phyloP scores from a whole-genome alignment of 2,888 invertebrate genomes.

The Daptonema setosum region DNA sequence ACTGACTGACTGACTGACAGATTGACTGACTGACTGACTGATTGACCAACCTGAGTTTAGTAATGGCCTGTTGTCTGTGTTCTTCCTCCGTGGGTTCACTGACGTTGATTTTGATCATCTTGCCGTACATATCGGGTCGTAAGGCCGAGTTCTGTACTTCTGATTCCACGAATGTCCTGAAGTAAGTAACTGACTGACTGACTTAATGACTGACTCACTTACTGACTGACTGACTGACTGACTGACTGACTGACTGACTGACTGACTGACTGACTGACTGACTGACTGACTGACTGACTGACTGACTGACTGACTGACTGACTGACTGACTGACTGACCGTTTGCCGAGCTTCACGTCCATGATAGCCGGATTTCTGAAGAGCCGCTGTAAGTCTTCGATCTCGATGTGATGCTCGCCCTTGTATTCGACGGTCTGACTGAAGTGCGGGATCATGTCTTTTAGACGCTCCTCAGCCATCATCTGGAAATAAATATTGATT shows the following conservation, averaged over 20 bases:
- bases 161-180: slow-evolving; percentile 64
- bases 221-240: too few relatives aligned
- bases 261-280: too few relatives aligned
- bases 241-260: too few relatives aligned
- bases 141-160: slow-evolving; percentile 71
- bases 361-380: slow-evolving; percentile 72
- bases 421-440: slow-evolving; percentile 28
- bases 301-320: too few relatives aligned
- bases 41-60: too few relatives aligned
- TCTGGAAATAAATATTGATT: neutral
- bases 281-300: too few relatives aligned
- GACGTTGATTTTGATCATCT: slow-evolving; percentile 78
- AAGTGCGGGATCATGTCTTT: slow-evolving; percentile 30
- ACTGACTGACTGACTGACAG: too few relatives aligned
- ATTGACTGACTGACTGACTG: too few relatives aligned
- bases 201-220: too few relatives aligned
- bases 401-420: slow-evolving; percentile 46
- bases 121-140: slow-evolving; percentile 67
- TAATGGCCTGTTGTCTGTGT: slow-evolving; percentile 35
- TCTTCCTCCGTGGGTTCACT: slow-evolving; percentile 63
- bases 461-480: too few relatives aligned
- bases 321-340: neutral
- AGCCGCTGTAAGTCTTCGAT: slow-evolving; percentile 75
- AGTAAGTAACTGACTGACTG: too few relatives aligned
- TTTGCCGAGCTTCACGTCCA: slow-evolving; percentile 88